A percentile compares a stretch with the other conserved stretches of the same genome.
Evolutionary conservation across 2,113 vertebrate species (phyloP).

Genomic region (Oreochromis tanganicae): DNA sequence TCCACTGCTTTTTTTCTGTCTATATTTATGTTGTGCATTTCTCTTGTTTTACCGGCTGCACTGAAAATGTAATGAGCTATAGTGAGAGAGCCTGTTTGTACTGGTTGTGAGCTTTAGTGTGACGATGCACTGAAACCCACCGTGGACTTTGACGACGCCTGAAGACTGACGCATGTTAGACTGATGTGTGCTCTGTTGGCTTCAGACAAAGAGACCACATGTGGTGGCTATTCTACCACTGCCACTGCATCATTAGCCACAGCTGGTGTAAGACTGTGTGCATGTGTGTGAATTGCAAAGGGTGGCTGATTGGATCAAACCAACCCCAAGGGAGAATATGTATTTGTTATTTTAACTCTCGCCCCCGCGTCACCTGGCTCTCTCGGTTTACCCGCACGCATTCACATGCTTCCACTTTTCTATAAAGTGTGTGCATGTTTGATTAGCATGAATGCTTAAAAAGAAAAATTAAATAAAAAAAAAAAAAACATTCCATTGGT

Average conservation of each 20-base stretch:
- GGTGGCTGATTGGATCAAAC: constrained; percentile 53
- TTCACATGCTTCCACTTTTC: background rate
- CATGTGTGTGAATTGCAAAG: constrained; percentile 5
- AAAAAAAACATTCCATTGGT: background rate
- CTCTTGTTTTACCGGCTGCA: background rate
- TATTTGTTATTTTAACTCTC: constrained; percentile 56
- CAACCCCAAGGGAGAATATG: constrained; percentile 26
- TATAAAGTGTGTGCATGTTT: background rate
- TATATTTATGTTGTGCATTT: background rate
- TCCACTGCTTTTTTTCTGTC: background rate
- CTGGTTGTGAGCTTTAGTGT: background rate
- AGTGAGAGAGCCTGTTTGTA: background rate
- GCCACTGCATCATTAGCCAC: constrained; percentile 60
- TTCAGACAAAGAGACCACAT: constrained; percentile 61
- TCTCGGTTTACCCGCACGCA: background rate
- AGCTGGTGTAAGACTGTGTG: constrained; percentile 31
- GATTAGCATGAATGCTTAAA: background rate
- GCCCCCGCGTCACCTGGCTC: constrained; percentile 19
- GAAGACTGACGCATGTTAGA: constrained; percentile 17
- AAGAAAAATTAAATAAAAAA: background rate
- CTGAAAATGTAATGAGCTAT: background rate
- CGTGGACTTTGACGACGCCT: constrained; percentile 2
- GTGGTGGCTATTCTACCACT: constrained; percentile 42
- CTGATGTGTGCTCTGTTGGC: constrained; percentile 29
- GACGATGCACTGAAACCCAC: constrained; percentile 11